Base-by-base conservation (phyloP, 2,888 invertebrate species). In the Eurois occulta region DNA sequence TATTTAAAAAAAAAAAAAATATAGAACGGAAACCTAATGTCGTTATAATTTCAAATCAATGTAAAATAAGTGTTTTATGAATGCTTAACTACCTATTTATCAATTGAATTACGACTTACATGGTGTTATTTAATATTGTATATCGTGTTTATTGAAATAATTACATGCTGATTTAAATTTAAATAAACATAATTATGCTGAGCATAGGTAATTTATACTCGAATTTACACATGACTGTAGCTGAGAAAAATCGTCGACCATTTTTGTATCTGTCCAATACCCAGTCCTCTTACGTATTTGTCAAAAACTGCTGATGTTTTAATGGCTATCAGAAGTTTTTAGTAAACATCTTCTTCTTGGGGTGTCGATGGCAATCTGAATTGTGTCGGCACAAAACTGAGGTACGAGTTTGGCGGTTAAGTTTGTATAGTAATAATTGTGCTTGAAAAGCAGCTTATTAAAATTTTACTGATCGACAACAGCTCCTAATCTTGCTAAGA, bases 21-120 rank as follows among this genome's bases (percentile, higher is more conserved):
- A 28, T 46, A n/a, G 35, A 73, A 46, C 80, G 67, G 70, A 83
- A 83, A 81, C 55, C 5, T 24, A 6, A n/a, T 58, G 46, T 83
- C 46, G 84, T 74, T 64, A 52, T 71, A 74, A 74, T 79, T 83
- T 69, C 11, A 78, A 81, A 81, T 83, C 8, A 43, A 77, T 58
- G 35, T 43, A 72, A 83, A 83, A 32, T 64, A 35, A 52, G 28
- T 68, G 21, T 77, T 77, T 69, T 65, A 52, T 52, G 68, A 60
- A 58, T 6, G 72, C 58, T 70, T 81, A 46, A 81, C 11, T 60
- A n/a, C 58, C 32, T 32, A 48, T 67, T 72, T 38, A 79, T 52
- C 2, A 38, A 69, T 28, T n/a, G n/a, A 62, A 52, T n/a, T 6
- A 52, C 71, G 66, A 18, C 24, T 46, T 28, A 38, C 32, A 71